Evolutionary conservation across 30 jellyfish, hydroid and myxozoan species (phyloP), one percentile per base, ranked within the genome.

Genomic region (Hydractinia echinata): DNA sequence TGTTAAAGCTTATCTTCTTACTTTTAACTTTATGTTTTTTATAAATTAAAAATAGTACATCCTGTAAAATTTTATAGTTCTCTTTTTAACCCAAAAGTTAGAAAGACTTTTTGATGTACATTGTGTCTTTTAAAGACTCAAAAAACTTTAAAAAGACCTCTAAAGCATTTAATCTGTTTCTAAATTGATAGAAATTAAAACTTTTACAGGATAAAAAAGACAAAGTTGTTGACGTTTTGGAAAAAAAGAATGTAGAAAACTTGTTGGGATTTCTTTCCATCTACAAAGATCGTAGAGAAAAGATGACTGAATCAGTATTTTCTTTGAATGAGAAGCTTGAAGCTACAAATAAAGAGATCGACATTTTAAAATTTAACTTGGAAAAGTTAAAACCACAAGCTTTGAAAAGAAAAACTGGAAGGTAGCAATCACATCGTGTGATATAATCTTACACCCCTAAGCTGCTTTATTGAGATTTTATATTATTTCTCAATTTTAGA

Each of bases 161-260:
- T 30, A 30, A 30, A 30, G 44, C 44, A 30, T 30, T 30, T 30
- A 30, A 30, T 30, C 44, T 30, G 44, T 30, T 30, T 30, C 44
- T 30, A 30, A 30, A 30, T 30, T 30, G 44, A 30, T 30, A 30
- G 44, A 30, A 30, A 30, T 30, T 30, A 30, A 30, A 30, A 30
- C 16, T 7, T 10, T 51, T 51, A 50, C 53, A 73, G 85, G 86
- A 92, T 73, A 80, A 67, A 49, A 80, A 76, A 50, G 99, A 93
- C 54, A 87, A 87, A 70, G 95, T 93, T 21, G 85, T 73, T 5
- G 99, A 93, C 48, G 58, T 87, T 13, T 78, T 93, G 54, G 99
- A 88, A 66, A 88, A 85, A 72, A 87, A 83, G 76, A 87, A 89
- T 61, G 53, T 93, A 61, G 95, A 93, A 52, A 81, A 84, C 73